Percentiles rank a stretch among this genome's conserved stretches.
Conservation (phyloP, 2,113 vertebrate genomes). For the Holacanthus passer region DNA sequence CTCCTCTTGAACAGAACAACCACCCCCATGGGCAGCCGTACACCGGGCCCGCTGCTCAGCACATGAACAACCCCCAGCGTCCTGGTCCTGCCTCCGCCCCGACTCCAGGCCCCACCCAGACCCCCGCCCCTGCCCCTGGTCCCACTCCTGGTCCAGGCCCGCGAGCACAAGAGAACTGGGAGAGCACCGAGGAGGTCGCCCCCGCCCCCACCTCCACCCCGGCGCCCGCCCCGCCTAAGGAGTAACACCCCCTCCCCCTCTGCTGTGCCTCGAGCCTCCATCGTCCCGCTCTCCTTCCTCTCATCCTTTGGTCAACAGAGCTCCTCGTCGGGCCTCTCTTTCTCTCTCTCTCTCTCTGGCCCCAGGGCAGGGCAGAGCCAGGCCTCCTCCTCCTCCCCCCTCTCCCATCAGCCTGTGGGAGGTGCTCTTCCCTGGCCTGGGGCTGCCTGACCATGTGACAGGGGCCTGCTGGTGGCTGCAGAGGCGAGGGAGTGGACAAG, state of each 20-base stretch:
- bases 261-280: conserved; percentile 83
- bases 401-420: conserved; percentile 45
- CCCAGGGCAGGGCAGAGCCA: conserved; percentile 88
- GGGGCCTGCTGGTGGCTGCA: conserved; percentile 92
- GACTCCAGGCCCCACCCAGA: conserved; percentile 69
- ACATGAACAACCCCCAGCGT: conserved; percentile 99
- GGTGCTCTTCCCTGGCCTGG: conserved; percentile 73
- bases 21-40: conserved; percentile 99
- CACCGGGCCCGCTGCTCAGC: conserved; percentile 98
- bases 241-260: conserved; percentile 88
- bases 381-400: conserved; percentile 91
- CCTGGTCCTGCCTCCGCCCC: conserved; percentile 86
- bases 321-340: conserved; percentile 84
- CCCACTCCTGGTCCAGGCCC: conserved; percentile 85
- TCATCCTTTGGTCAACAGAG: conserved; percentile 70
- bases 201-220: conserved; percentile 85
- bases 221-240: conserved; percentile 90
- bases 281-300: conserved; percentile 80
- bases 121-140: conserved; percentile 47
- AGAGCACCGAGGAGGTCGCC: conserved; percentile 95
- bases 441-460: conserved; percentile 89
- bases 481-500: conserved; percentile 96
- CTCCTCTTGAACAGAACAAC: conserved; percentile 89
- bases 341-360: conserved; percentile 58
- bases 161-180: conserved; percentile 99